Conservation (phyloP, 2,888 invertebrate genomes). For the Elysia crispata region DNA sequence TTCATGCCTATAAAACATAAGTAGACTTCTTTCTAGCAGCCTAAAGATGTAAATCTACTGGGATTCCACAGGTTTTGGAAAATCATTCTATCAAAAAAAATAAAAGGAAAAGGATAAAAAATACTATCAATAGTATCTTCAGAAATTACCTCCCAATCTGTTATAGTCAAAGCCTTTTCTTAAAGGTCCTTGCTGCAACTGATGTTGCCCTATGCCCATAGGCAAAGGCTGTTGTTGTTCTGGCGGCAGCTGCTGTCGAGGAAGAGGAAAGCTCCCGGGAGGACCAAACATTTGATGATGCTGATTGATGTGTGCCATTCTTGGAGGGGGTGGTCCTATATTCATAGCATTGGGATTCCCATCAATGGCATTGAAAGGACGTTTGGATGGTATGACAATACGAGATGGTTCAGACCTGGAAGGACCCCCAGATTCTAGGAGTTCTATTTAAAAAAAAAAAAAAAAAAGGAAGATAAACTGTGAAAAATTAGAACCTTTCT, state of each 20-base stretch:
- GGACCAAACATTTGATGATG: conserved; percentile 38
- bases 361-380: conserved; percentile 47
- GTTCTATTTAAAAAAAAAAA: too few relatives aligned
- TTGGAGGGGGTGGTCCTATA: conserved; percentile 42
- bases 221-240: background rate
- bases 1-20: too few relatives aligned
- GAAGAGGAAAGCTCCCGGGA: conserved; percentile 20
- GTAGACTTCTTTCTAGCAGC: too few relatives aligned
- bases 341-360: conserved; percentile 14
- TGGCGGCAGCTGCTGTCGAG: conserved; percentile 29
- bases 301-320: conserved; percentile 41
- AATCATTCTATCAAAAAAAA: too few relatives aligned
- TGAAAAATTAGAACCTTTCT: too few relatives aligned
- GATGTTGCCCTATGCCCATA: background rate
- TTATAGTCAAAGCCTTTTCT: conserved; percentile 68
- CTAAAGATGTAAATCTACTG: too few relatives aligned
- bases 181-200: background rate
- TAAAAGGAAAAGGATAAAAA: too few relatives aligned
- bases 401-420: conserved; percentile 46
- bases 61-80: too few relatives aligned
- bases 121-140: too few relatives aligned
- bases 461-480: too few relatives aligned
- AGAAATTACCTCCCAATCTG: conserved; percentile 68
- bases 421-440: too few relatives aligned
- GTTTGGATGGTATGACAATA: conserved; percentile 55